Percentiles rank a stretch among this genome's conserved stretches.
These are phyloP conservation scores for Jaculus jaculus DNA, from an alignment of 2,113 vertebrate species.

Conservation along the genomic window DNA sequence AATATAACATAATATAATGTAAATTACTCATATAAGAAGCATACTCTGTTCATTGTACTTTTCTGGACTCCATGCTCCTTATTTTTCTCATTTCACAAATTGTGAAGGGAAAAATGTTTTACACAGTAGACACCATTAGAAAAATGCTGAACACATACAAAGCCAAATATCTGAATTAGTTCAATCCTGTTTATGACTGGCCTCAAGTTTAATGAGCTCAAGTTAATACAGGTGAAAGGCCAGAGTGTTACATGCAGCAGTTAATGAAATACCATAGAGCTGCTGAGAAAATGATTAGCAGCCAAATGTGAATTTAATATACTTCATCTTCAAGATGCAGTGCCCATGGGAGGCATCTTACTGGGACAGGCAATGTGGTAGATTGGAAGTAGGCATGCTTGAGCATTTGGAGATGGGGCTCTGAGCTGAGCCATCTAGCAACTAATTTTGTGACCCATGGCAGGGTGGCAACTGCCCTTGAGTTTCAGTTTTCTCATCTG, in stretches of 20 bases:
- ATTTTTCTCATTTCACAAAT: background rate
- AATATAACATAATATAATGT: background rate
- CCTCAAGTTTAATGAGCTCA: conserved; percentile 73
- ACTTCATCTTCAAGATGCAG: conserved; percentile 63
- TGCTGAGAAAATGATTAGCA: conserved; percentile 73
- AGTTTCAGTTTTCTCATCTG: conserved; percentile 48
- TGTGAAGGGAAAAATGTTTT: background rate
- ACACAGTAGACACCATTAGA: conserved; percentile 6
- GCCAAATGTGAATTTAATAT: conserved; percentile 74
- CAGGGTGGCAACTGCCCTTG: background rate
- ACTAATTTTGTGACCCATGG: background rate
- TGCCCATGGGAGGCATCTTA: conserved; percentile 42
- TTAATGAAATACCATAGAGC: conserved; percentile 75
- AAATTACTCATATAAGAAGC: background rate
- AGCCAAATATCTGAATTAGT: conserved; percentile 64
- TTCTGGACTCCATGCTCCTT: background rate
- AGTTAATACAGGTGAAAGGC: conserved; percentile 73
- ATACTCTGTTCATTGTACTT: background rate
- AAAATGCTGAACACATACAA: conserved; percentile 48
- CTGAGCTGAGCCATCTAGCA: background rate
- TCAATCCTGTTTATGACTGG: conserved; percentile 66
- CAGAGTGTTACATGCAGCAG: conserved; percentile 63
- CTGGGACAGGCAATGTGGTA: background rate
- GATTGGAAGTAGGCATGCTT: background rate
- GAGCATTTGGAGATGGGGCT: background rate